Evolutionary conservation across 2,797 vertebrate species (phyloP), one percentile per base, ranked within the genome.

Genomic region (Chiloscyllium punctatum): DNA sequence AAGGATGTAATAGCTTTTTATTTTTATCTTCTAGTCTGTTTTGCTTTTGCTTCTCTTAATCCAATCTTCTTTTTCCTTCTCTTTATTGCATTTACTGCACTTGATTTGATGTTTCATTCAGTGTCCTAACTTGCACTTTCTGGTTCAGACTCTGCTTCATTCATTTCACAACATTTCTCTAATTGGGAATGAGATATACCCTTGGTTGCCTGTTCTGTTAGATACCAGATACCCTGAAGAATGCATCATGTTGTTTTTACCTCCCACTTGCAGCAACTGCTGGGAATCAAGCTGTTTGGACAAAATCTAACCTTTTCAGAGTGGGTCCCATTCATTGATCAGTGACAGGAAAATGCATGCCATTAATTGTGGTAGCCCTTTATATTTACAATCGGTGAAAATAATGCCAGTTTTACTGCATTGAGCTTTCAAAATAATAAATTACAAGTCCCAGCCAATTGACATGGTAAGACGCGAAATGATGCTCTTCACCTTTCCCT

Each of bases 371-470:
- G 57, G 25, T 62, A 51, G 68, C 95, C 69, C 8, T 90, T 92
- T 95, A 74, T 51, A 91, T 62, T 53, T 84, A 72, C 15, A 5
- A 23, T 90, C 33, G 18, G 42, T 74, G 16, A 91, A 23, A 95
- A 57, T 37, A 57, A 69, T 68, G 16, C 27, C 0, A 18, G 3
- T 0, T 18, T 90, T 42, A 95, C n/a, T 15, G 0, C 8, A 33
- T 97, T 95, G 96, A 95, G 96, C 97, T 97, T 96, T 33, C 30
- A 62, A 27, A 62, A n/a, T 30, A 90, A 57, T 90, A 77, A n/a
- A 27, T 62, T 90, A 90, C 30, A 30, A 62, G 53, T 62, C 30
- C 62, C 7, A 62, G 3, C 13, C 30, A 62, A 4, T 33, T 62
- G 33, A 57, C 4, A 33, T 62, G 53, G 87, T 33, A 37, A 18